Base-by-base conservation (phyloP, 1,140 invertebrate species). In the Homalodisca vitripennis region DNA sequence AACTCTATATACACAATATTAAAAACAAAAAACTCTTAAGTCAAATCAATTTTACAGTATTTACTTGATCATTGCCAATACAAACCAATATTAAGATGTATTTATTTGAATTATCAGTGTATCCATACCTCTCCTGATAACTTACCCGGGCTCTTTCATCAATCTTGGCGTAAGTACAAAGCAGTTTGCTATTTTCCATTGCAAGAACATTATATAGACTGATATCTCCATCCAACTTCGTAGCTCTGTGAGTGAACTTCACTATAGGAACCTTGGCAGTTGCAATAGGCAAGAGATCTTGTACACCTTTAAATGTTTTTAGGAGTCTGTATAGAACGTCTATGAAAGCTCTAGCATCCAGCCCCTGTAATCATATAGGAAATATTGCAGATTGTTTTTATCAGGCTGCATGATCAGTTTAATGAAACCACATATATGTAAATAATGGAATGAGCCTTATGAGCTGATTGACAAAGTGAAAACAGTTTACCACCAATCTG, bases 201-300 rank as follows among this genome's bases (percentile, higher is more conserved):
- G 84, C 86, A 68, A 88, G 75, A 13, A 78, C 81, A 76, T 88
- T 88, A 72, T 87, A 87, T 12, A 87, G 74, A 76, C 85, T 86
- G 65, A 88, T 86, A 76, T 88, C 87, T 24, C 83, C 84, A 72
- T 88, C 85, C 27, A 87, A 70, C 29, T 77, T 74, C 30, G 77
- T 76, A n/a, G 74, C 68, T 20, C 73, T 68, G 70, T 86, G 82
- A 65, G 73, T 77, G 75, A 87, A 86, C 76, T 88, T 88, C 2
- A 88, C 80, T 68, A 88, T 88, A 12, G 87, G 87, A n/a, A 88
- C 86, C 78, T 88, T 87, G 24, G 87, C 87, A 47, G 84, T 84
- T 2, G 83, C 79, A 29, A 88, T 86, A 2, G 41, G 85, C 74
- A 84, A 66, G 24, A 87, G 78, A 71, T 84, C 79, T 60, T 77